These are phyloP conservation scores for Monochamus alternatus DNA, from an alignment of 2,888 invertebrate species.

Conservation along the genomic window DNA sequence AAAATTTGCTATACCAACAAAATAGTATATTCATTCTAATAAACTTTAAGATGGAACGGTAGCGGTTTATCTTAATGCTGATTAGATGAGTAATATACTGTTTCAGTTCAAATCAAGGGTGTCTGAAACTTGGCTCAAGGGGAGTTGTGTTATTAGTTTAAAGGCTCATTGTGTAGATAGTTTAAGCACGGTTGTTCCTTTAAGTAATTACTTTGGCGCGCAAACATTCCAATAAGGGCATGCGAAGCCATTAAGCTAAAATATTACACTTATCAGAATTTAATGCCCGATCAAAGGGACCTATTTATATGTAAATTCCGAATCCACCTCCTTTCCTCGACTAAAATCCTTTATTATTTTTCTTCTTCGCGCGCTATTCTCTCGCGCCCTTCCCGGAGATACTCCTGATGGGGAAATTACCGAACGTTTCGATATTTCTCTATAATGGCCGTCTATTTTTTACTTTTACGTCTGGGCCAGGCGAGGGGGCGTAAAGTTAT, in stretches of 20 bases:
- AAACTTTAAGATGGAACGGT: too few relatives aligned
- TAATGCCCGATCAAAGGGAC: constrained; percentile 6
- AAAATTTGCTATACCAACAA: too few relatives aligned
- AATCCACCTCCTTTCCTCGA: background rate
- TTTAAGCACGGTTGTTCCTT: background rate
- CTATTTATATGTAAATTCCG: constrained; percentile 18
- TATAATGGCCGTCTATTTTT: background rate
- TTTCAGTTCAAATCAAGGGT: background rate
- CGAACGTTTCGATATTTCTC: constrained; percentile 5
- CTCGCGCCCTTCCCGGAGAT: background rate
- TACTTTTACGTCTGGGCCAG: background rate
- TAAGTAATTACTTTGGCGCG: background rate
- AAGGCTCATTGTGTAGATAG: background rate
- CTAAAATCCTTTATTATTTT: constrained; percentile 16
- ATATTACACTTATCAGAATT: constrained; percentile 5
- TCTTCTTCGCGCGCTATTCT: background rate
- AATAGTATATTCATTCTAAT: too few relatives aligned
- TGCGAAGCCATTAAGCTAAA: constrained; percentile 1
- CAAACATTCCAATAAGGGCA: background rate
- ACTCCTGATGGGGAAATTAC: constrained; percentile 5
- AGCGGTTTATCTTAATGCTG: background rate
- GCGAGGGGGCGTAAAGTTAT: background rate
- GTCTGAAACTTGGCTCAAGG: background rate
- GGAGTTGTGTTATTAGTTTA: background rate
- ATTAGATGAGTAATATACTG: background rate